These are phyloP conservation scores for Odobenus rosmarus DNA, from an alignment of 2,113 vertebrate species.

Conservation along the genomic window DNA sequence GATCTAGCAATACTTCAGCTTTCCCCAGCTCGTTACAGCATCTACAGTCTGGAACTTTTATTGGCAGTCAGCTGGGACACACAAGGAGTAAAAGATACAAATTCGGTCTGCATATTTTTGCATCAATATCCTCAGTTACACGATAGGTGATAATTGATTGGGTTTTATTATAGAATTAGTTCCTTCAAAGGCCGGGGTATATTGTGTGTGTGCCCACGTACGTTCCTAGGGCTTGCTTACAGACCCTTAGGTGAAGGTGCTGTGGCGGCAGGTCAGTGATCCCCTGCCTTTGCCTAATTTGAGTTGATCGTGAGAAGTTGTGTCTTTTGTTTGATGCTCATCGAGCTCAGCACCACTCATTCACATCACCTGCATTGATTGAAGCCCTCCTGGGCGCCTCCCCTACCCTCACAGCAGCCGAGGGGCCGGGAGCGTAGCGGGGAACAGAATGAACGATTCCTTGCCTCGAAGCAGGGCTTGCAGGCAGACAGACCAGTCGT, in stretches of 20 bases:
- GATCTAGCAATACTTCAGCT: not conserved
- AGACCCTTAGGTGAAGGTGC: not conserved
- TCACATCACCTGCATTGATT: too few species aligned
- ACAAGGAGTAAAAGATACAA: not conserved
- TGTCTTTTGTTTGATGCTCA: not conserved
- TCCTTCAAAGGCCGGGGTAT: not conserved
- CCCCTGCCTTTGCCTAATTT: not conserved
- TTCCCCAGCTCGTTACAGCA: not conserved
- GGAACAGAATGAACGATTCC: too few species aligned
- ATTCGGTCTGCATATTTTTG: not conserved
- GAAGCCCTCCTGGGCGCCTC: not conserved
- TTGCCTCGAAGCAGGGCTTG: not conserved
- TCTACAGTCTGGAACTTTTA: not conserved
- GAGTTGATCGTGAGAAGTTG: not conserved
- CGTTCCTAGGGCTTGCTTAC: not conserved
- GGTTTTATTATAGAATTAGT: not conserved
- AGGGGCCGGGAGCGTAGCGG: rapidly evolving
- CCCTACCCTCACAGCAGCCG: rapidly evolving
- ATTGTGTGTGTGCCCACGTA: not conserved
- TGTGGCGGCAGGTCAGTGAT: not conserved
- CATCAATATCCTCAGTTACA: too few species aligned
- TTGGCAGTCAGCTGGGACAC: not conserved
- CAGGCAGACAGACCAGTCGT: rapidly evolving
- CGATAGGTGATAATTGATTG: not conserved
- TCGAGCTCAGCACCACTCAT: not conserved